Conservation (phyloP, 2,113 vertebrate species). For the Elephantulus edwardii region DNA sequence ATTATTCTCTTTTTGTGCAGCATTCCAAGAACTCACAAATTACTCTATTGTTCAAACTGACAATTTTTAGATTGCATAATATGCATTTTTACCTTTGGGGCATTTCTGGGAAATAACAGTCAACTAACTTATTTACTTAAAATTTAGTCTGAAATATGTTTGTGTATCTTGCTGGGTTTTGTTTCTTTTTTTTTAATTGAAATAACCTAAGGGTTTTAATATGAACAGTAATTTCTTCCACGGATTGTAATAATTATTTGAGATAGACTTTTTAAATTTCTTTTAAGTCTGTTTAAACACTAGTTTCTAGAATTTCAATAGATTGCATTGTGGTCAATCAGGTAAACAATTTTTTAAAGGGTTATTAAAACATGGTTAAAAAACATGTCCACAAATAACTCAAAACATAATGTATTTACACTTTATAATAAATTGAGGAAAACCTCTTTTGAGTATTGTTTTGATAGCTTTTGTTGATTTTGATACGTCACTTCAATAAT, state of each 20-base stretch:
- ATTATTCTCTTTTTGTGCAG: background rate
- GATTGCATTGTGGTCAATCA: background rate
- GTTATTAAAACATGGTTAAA: background rate
- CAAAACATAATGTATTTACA: no score
- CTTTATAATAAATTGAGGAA: background rate
- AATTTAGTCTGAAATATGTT: background rate
- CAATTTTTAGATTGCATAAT: constrained; percentile 38
- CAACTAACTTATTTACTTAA: constrained; percentile 48
- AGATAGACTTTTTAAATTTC: constrained; percentile 40
- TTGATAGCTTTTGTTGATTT: background rate
- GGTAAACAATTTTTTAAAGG: constrained; percentile 13
- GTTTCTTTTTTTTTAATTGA: constrained; percentile 22
- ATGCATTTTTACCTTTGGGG: background rate
- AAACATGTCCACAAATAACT: no score
- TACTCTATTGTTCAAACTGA: constrained; percentile 64
- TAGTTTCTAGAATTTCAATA: background rate
- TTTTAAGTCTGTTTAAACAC: background rate
- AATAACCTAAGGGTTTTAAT: constrained; percentile 41
- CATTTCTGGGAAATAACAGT: constrained; percentile 26
- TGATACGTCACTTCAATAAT: no score
- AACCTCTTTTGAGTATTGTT: background rate
- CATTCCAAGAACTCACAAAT: constrained; percentile 44
- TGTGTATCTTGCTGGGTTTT: background rate
- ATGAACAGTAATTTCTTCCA: background rate
- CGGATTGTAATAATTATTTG: background rate